phyloP scores from a whole-genome alignment of 1,140 invertebrate species.

The Drosophila varians region DNA sequence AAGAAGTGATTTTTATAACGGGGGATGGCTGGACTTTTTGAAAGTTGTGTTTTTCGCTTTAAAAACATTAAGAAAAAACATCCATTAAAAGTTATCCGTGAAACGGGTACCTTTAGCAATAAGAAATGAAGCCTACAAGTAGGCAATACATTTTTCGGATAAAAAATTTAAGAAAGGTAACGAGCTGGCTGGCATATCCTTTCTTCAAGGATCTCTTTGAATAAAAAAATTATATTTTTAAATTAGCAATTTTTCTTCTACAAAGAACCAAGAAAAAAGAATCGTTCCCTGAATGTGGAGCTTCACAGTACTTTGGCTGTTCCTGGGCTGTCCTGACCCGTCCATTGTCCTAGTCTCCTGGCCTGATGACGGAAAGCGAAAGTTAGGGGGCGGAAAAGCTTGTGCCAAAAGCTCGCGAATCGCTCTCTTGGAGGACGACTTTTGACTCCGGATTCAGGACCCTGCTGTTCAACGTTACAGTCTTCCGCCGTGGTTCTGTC shows the following conservation, averaged over 20 bases:
- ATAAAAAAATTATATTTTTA: too few species aligned
- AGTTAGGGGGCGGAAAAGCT: constrained; percentile 3
- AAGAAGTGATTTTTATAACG: background rate
- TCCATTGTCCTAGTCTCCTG: background rate
- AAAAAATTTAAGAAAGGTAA: background rate
- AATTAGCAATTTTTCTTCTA: too few species aligned
- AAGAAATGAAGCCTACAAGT: background rate
- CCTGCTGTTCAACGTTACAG: constrained; percentile 55
- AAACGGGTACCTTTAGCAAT: too few species aligned
- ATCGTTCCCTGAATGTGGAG: background rate
- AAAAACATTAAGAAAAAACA: too few species aligned
- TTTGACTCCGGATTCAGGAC: constrained; percentile 43
- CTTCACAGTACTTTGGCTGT: background rate
- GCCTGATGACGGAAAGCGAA: background rate
- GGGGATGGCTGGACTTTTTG: background rate
- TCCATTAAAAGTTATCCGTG: too few species aligned
- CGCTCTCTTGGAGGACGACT: constrained; percentile 18
- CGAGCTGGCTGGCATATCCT: too few species aligned
- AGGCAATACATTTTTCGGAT: background rate
- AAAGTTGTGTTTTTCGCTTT: too few species aligned
- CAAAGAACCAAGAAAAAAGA: background rate
- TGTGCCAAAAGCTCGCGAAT: background rate
- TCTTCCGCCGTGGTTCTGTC: constrained; percentile 75
- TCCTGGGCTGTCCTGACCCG: constrained; percentile 1
- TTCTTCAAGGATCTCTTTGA: too few species aligned